Percentiles rank a stretch among this genome's conserved stretches.
Conservation (phyloP, 1,140 invertebrate genomes). For the Drosophila fuyamai region DNA sequence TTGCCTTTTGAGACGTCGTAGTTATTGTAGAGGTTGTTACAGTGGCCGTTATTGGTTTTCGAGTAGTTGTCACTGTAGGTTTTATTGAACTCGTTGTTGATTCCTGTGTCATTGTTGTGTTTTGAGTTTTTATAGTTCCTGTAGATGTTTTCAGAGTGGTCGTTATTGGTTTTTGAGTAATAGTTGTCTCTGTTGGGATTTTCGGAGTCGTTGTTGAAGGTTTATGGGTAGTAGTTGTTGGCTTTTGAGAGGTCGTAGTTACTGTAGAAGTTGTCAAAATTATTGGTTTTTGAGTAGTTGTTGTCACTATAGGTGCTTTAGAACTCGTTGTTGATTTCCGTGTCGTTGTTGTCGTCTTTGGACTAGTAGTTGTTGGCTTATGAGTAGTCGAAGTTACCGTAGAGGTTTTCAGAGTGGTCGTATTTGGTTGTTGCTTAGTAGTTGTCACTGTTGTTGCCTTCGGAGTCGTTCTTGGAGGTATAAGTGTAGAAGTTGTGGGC, state of each 20-base stretch:
- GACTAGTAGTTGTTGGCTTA: conserved; percentile 6
- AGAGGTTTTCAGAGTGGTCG: conserved; percentile 1
- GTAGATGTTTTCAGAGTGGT: neutral
- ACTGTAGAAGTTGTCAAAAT: neutral
- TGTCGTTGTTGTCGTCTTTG: neutral
- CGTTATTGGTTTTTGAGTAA: neutral
- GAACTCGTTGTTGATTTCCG: neutral
- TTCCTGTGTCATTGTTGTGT: neutral
- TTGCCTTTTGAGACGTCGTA: neutral
- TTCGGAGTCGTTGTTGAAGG: conserved; percentile 13
- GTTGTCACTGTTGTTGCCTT: conserved; percentile 14
- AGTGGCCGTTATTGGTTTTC: conserved; percentile 1
- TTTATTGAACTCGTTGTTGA: neutral
- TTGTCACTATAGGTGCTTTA: neutral
- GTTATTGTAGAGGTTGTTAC: neutral
- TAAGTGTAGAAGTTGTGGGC: neutral
- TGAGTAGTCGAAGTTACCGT: conserved; percentile 10
- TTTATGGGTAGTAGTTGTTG: neutral
- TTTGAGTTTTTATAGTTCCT: neutral
- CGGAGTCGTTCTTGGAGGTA: conserved; percentile 36
- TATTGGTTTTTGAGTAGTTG: neutral
- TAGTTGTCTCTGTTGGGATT: neutral
- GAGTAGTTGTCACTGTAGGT: conserved; percentile 1
- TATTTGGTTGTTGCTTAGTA: conserved; percentile 5
- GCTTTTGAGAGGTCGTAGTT: neutral